Percentiles rank a stretch among this genome's conserved stretches.
Conservation (phyloP, 1,140 invertebrate genomes). For the Drosophila azteca region DNA sequence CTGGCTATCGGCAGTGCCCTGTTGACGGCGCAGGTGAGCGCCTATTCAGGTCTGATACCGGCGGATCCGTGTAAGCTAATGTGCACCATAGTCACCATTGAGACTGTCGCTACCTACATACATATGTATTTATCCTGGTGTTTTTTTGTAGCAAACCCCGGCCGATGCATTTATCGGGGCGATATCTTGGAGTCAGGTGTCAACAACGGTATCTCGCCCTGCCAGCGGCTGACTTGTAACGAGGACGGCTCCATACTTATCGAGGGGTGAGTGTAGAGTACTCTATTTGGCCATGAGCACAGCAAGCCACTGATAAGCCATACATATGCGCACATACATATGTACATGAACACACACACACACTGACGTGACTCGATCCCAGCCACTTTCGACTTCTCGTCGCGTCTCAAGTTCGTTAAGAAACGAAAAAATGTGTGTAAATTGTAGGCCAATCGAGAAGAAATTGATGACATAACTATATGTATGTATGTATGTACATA, state of each 20-base stretch:
- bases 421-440: conserved; percentile 33
- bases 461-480: conserved; percentile 7
- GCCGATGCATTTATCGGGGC: conserved; percentile 77
- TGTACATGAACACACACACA: neutral
- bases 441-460: conserved; percentile 58
- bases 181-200: conserved; percentile 58
- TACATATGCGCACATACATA: neutral
- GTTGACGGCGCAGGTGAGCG: conserved; percentile 46
- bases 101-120: too few relatives aligned
- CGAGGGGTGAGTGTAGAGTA: conserved; percentile 73
- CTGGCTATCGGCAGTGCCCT: conserved; percentile 38
- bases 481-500: conserved; percentile 8
- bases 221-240: conserved; percentile 73
- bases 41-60: conserved; percentile 65
- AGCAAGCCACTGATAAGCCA: neutral
- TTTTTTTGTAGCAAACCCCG: conserved; percentile 51
- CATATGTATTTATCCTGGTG: neutral
- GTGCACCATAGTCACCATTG: neutral
- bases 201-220: conserved; percentile 72
- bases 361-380: conserved; percentile 15
- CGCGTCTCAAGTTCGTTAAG: conserved; percentile 17
- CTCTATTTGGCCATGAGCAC: conserved; percentile 25
- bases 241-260: conserved; percentile 72
- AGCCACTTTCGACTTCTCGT: conserved; percentile 38
- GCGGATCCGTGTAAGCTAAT: conserved; percentile 56